Base-by-base conservation (phyloP, 2,113 vertebrate genomes). In the Misgurnus mizolepis region DNA sequence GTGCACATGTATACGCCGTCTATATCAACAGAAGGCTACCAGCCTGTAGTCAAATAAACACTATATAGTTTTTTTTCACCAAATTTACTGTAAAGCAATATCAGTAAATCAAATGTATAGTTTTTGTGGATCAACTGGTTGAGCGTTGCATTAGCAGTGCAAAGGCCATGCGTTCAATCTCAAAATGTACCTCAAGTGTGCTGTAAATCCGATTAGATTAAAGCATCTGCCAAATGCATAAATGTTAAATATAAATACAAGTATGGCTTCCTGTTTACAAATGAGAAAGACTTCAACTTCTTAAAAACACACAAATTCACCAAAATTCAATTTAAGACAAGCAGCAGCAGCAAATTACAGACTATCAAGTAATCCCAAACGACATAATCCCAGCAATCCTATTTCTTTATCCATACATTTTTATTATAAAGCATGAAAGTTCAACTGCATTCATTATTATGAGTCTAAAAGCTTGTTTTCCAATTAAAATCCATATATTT, bases 11-110 rank as follows among this genome's bases (percentile, higher is more conserved):
- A 68, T 7, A 74, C 12, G 17, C 62, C 40, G 17, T 64, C 40
- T 18, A 65, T 66, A 58, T 12, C 56, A 56, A 80, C 78, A 83
- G 12, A 22, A 22, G 22, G n/a, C n/a, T 5, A 62, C 64, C 40
- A 53, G 45, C 47, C 7, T 53, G 3, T 27, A 71, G 14, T 15
- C 22, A 27, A 64, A 9, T 12, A 64, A 4, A 64, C 9, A 11
- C 34, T 39, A 64, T 14, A 10, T 15, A 14, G 58, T 27, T 22
- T 61, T 22, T 61, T 22, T 61, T 6, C 4, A 14, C 18, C n/a
- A 58, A 7, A 58, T 18, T 58, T 18, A 8, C 14, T n/a, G 0
- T 18, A 58, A 58, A 58, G 17, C 15, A 8, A 58, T 3, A 58
- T 58, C 27, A 34, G 27, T 34, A 34, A 2, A 34, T 34, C 27